Conservation (phyloP, 1,140 invertebrate genomes). For the Phymorhynchus buccinoides region DNA sequence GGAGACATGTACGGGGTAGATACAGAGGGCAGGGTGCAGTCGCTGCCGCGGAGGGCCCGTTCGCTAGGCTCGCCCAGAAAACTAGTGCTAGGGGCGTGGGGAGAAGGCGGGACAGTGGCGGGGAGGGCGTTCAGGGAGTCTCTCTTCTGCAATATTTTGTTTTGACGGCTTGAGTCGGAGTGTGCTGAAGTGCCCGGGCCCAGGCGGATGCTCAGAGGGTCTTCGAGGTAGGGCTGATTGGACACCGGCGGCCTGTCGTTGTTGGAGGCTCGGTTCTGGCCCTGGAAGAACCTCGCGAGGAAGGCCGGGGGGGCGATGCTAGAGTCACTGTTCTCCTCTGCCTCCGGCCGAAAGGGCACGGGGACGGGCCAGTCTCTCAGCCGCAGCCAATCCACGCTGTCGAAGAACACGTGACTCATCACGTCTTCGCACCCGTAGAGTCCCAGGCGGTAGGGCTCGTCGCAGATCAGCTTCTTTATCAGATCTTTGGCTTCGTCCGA, state of each 20-base stretch:
- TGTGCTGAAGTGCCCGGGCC: not conserved
- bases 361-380: not conserved
- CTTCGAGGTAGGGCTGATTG: not conserved
- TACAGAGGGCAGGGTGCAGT: too few relatives aligned
- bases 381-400: not conserved
- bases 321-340: not conserved
- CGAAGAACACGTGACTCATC: conserved; percentile 24
- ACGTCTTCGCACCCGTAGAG: conserved; percentile 19
- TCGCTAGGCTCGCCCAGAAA: too few relatives aligned
- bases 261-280: not conserved
- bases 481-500: conserved; percentile 32
- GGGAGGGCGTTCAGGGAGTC: too few relatives aligned
- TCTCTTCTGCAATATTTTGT: too few relatives aligned
- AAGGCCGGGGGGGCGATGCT: not conserved
- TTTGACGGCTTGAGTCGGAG: not conserved
- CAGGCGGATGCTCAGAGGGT: not conserved
- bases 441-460: not conserved
- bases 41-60: too few relatives aligned
- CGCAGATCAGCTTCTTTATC: not conserved
- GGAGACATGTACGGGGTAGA: too few relatives aligned
- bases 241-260: not conserved
- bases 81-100: too few relatives aligned
- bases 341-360: not conserved
- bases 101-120: too few relatives aligned
- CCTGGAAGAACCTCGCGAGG: not conserved